Base-by-base conservation (phyloP, 2,888 invertebrate genomes). In the Itoplectis maculator region DNA sequence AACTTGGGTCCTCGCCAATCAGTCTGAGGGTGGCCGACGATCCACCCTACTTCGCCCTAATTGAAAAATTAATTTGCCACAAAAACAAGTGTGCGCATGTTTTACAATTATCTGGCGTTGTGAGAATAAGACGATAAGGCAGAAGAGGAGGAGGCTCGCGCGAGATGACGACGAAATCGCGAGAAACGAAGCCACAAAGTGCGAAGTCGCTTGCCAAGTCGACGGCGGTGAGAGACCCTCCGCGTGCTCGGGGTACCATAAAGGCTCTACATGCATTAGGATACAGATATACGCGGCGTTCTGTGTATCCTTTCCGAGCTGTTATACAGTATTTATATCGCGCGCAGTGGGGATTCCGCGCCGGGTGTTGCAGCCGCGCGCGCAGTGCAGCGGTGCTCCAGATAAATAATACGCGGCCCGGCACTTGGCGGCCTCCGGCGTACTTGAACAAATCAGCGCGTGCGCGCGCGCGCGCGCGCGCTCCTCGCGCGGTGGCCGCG, bases 401-500 rank as follows among this genome's bases (percentile, higher is more conserved):
- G 61, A 78, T 81, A 74, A 81, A 81, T 81, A 81, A 81, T 78
- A 81, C 61, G 35, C 68, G 56, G 15, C 63, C 65, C 70, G 80
- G 80, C 80, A 76, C 56, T 66, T 56, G 54, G 77, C 73, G 77
- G 73, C 81, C 77, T 81, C 81, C 81, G 77, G 73, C 73, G 81
- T 74, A 81, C 77, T 81, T 81, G 77, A 77, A 81, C 77, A 77
- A 81, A 77, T 81, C 81, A 77, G 68, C 77, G 68, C n/a, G n/a
- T n/a, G n/a, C n/a, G n/a, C n/a, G n/a, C n/a, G n/a, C n/a, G n/a
- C 56, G n/a, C 59, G 13, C 29, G 54, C 54, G 59, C 70, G 61
- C 78, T 82, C 86, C 84, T 84, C 82, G 74, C 83, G 78, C 75
- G 68, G 75, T 73, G 80, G 83, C 66, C 63, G 45, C 37, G 54